Conservation (phyloP, 92 coral and sea anemone species). For the Metridium senile region DNA sequence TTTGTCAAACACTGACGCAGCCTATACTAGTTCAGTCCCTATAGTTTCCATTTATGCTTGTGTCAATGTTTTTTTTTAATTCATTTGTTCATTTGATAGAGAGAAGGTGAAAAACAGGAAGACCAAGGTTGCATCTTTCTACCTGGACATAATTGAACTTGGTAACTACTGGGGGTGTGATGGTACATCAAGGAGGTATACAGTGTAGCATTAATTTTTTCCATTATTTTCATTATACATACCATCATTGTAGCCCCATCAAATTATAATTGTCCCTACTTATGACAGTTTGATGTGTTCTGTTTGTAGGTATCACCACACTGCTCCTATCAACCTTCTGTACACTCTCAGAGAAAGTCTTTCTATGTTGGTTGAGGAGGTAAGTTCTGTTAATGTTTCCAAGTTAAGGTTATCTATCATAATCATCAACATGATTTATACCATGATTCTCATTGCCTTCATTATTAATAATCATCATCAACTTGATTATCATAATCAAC, state of each 20-base stretch:
- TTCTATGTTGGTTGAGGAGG: slow-evolving; percentile 87
- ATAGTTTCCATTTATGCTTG: too few relatives aligned
- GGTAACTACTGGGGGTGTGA: slow-evolving; percentile 99
- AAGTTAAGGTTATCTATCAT: too few relatives aligned
- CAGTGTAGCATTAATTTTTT: background rate
- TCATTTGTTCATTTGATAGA: slow-evolving; percentile 26
- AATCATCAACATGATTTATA: too few relatives aligned
- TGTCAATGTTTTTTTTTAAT: too few relatives aligned
- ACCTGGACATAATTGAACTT: slow-evolving; percentile 81
- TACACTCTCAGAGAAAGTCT: slow-evolving; percentile 92
- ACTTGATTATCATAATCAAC: too few relatives aligned
- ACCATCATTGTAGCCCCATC: background rate
- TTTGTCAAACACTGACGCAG: too few relatives aligned
- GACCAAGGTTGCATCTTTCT: slow-evolving; percentile 86
- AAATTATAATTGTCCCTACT: background rate
- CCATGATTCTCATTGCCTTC: too few relatives aligned
- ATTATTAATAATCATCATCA: too few relatives aligned
- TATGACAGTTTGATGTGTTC: background rate
- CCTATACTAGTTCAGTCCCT: too few relatives aligned
- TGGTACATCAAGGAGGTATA: slow-evolving; percentile 76
- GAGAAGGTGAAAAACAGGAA: slow-evolving; percentile 77
- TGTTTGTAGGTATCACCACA: slow-evolving; percentile 87
- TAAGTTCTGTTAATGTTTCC: slow-evolving; percentile 23
- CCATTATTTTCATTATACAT: too few relatives aligned
- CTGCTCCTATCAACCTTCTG: slow-evolving; percentile 77